Base-by-base conservation (phyloP, 1,140 invertebrate genomes). In the Magallana gigas region DNA sequence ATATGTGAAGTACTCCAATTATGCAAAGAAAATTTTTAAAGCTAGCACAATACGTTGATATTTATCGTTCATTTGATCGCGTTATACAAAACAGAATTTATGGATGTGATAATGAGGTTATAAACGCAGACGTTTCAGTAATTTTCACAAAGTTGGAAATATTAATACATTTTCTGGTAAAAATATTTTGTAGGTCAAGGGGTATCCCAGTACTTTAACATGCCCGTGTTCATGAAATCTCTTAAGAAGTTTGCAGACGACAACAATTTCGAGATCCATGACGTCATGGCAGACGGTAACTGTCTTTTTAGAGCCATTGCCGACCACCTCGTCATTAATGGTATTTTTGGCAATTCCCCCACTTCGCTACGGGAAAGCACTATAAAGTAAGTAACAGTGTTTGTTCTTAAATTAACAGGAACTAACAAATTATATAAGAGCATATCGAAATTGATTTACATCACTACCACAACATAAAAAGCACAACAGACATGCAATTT, bases 251-350 rank as follows among this genome's bases (percentile, higher is more conserved):
- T 84, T 62, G 85, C 85, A n/a, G 29, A 57, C 8, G 81, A 59
- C 64, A 82, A 81, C 81, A 36, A 58, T 16, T 87, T 87, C 83
- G 80, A 87, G 4, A 36, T 87, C 9, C 57, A 83, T 9, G 80
- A 87, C 57, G 85, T 87, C 12, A 18, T 48, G 14, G 11, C 68
- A 18, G 88, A 89, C 23, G 88, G 88, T 0, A 87, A 89, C 60
- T 89, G 88, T 60, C 85, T 89, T 76, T 89, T 89, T 60, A 23
- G 83, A 58, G 88, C 88, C 59, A 84, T 89, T 16, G 57, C 84
- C 9, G 88, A 89, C n/a, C 88, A 89, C 36, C 57, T 89, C 5
- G 16, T 81, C 11, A 85, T 89, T 14, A 76, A 84, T 59, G 88
- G 88, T 5, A 23, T 8, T 57, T n/a, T 83, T 16, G 48, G 57